phyloP scores from a whole-genome alignment of 2,113 vertebrate genomes.

The Trochalopteron elliotii region DNA sequence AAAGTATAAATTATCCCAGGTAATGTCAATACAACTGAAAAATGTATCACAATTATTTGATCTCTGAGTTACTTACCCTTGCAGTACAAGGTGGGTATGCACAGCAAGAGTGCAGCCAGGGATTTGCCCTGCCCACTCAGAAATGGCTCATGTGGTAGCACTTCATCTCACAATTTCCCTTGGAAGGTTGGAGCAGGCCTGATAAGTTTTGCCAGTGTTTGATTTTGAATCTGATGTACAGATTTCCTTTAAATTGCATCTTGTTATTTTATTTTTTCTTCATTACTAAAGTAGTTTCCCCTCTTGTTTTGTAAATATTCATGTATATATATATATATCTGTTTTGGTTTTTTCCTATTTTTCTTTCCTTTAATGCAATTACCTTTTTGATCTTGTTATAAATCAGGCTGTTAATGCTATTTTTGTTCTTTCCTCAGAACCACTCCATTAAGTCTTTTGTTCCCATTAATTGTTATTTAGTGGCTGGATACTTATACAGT shows the following conservation, averaged over 20 bases:
- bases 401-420: not conserved
- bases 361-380: not conserved
- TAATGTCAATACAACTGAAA: not conserved
- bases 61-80: not conserved
- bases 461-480: not conserved
- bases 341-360: not conserved
- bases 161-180: not conserved
- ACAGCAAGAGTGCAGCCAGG: not conserved
- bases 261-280: not conserved
- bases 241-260: not conserved
- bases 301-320: not conserved
- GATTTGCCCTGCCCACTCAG: not conserved
- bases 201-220: not conserved
- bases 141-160: not conserved
- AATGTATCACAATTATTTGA: not conserved
- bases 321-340: too few species aligned
- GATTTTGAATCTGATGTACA: not conserved
- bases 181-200: not conserved
- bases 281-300: not conserved
- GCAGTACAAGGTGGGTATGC: not conserved
- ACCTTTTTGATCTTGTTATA: not conserved
- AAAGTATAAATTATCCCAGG: not conserved
- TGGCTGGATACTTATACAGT: not conserved
- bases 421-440: not conserved
- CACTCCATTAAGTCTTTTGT: not conserved